A percentile compares a stretch with the other conserved stretches of the same genome.
These are phyloP conservation scores for Ptychadena robeensis DNA, from an alignment of 2,797 vertebrate species.

Conservation along the genomic window DNA sequence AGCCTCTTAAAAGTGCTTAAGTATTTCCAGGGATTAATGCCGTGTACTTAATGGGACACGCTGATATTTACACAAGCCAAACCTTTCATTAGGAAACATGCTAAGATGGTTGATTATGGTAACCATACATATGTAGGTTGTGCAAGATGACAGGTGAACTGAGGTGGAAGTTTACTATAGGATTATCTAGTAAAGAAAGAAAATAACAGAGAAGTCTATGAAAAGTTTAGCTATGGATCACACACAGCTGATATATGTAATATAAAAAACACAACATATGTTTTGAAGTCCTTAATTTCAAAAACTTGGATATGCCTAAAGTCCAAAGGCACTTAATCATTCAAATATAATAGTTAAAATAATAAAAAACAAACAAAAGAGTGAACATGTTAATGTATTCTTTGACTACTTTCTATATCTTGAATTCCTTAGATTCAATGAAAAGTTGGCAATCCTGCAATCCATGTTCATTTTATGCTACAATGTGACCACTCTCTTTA, in stretches of 20 bases:
- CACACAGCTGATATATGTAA: background rate
- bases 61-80: conserved; percentile 39
- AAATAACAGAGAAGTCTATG: background rate
- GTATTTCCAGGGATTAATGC: conserved; percentile 2
- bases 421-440: too few relatives aligned
- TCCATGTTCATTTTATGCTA: too few relatives aligned
- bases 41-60: background rate
- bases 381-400: too few relatives aligned
- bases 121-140: background rate
- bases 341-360: too few relatives aligned
- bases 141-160: background rate
- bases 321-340: too few relatives aligned
- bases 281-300: background rate
- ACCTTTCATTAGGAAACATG: conserved; percentile 5
- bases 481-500: too few relatives aligned
- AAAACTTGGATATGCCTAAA: too few relatives aligned
- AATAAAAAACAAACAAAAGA: too few relatives aligned
- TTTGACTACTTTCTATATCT: too few relatives aligned
- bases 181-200: background rate
- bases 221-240: background rate
- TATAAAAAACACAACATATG: background rate
- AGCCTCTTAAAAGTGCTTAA: background rate
- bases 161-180: conserved; percentile 3
- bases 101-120: conserved; percentile 5
- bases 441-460: too few relatives aligned